phyloP scores from a whole-genome alignment of 1,140 invertebrate genomes.

The Drosophila hydei region DNA sequence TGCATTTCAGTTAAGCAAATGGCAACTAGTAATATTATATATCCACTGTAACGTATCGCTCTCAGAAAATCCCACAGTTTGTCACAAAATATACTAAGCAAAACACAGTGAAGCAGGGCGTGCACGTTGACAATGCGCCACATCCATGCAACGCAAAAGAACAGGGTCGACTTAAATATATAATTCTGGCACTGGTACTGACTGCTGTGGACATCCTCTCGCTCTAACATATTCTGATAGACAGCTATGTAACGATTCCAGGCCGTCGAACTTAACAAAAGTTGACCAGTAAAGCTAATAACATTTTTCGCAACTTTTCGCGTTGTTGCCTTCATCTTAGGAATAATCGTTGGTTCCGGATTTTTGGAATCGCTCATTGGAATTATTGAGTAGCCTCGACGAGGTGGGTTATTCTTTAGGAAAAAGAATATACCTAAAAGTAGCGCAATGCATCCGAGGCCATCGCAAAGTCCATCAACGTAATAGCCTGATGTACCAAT shows the following conservation, averaged over 20 bases:
- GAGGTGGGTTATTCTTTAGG: constrained; percentile 88
- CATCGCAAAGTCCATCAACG: constrained; percentile 90
- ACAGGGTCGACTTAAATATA: constrained; percentile 87
- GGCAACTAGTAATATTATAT: constrained; percentile 85
- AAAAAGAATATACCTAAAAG: constrained; percentile 88
- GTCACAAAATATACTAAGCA: constrained; percentile 92
- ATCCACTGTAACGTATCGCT: constrained; percentile 87
- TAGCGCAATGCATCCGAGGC: constrained; percentile 88
- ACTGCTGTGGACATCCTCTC: constrained; percentile 84
- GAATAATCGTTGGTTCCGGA: constrained; percentile 85
- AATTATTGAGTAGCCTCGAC: constrained; percentile 87
- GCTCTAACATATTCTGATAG: constrained; percentile 90
- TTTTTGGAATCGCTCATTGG: constrained; percentile 85
- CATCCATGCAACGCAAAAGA: constrained; percentile 89
- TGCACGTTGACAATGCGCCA: constrained; percentile 93
- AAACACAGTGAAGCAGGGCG: constrained; percentile 89
- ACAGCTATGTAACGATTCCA: constrained; percentile 93
- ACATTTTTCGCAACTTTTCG: constrained; percentile 87
- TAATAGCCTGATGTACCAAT: constrained; percentile 89
- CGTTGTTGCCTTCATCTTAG: constrained; percentile 87
- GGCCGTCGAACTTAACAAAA: constrained; percentile 88
- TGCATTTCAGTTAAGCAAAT: constrained; percentile 87
- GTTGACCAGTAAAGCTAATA: constrained; percentile 88
- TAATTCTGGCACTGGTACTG: constrained; percentile 85
- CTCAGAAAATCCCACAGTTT: constrained; percentile 90